phyloP scores from a whole-genome alignment of 2,888 invertebrate species.

The Peribatodes rhomboidaria region DNA sequence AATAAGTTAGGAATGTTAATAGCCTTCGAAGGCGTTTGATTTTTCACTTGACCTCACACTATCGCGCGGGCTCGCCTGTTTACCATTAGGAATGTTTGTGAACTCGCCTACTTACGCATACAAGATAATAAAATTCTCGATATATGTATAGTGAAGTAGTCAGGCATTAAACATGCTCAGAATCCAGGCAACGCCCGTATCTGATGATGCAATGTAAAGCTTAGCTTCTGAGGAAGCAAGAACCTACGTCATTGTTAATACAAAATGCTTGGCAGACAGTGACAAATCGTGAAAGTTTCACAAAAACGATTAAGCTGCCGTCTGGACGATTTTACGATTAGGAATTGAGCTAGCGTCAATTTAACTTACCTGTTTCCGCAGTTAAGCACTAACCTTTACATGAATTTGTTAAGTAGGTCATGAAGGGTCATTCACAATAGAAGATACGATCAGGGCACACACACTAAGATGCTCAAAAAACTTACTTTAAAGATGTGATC shows the following conservation, averaged over 20 bases:
- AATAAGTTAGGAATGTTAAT: slow-evolving; percentile 71
- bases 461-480: slow-evolving; percentile 8
- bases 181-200: slow-evolving; percentile 59
- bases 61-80: slow-evolving; percentile 59
- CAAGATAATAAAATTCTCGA: slow-evolving; percentile 68
- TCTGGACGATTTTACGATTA: slow-evolving; percentile 44
- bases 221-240: slow-evolving; percentile 36
- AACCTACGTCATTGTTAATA: slow-evolving; percentile 41
- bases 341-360: not conserved
- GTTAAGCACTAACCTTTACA: no score
- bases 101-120: slow-evolving; percentile 46
- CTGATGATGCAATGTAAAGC: slow-evolving; percentile 60
- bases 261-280: slow-evolving; percentile 21
- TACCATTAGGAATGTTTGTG: slow-evolving; percentile 60
- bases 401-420: not conserved
- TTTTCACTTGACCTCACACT: slow-evolving; percentile 66
- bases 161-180: slow-evolving; percentile 56
- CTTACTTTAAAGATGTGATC: slow-evolving; percentile 26
- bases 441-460: no score
- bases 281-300: slow-evolving; percentile 54
- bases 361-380: not conserved
- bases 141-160: slow-evolving; percentile 59
- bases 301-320: slow-evolving; percentile 28
- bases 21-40: slow-evolving; percentile 64
- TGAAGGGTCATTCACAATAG: no score